Conservation (phyloP, 1,140 invertebrate genomes). For the Pararge aegeria region DNA sequence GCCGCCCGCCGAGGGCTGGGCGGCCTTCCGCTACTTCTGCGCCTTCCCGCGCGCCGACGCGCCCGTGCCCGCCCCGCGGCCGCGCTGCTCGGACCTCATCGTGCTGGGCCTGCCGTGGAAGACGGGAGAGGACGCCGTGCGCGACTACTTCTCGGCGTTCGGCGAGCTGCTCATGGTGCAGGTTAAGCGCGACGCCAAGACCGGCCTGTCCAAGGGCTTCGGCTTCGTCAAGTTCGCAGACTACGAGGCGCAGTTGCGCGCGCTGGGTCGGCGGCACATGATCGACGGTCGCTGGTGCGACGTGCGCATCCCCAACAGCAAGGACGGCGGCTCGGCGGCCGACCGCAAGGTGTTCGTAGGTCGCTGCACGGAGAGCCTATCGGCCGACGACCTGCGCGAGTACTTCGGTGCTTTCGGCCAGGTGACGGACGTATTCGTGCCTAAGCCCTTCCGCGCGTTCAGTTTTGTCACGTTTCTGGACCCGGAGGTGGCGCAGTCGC, state of each 20-base stretch:
- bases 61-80: constrained; percentile 81
- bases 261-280: constrained; percentile 85
- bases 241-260: constrained; percentile 84
- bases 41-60: constrained; percentile 65
- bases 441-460: constrained; percentile 96
- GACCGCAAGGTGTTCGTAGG: constrained; percentile 98
- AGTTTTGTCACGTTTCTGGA: constrained; percentile 97
- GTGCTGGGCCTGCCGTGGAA: constrained; percentile 89
- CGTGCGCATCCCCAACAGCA: constrained; percentile 88
- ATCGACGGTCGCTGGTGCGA: constrained; percentile 91
- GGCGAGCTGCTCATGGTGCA: constrained; percentile 89
- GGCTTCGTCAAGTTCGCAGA: constrained; percentile 90
- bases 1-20: constrained; percentile 73
- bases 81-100: constrained; percentile 92
- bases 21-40: constrained; percentile 67
- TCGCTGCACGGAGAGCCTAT: constrained; percentile 94
- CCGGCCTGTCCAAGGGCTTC: constrained; percentile 90
- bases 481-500: constrained; percentile 94
- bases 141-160: constrained; percentile 87
- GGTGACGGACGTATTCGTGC: constrained; percentile 97
- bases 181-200: constrained; percentile 87
- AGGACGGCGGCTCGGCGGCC: constrained; percentile 89
- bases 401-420: constrained; percentile 98
- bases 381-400: constrained; percentile 92
- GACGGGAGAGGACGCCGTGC: constrained; percentile 87